These are phyloP conservation scores for Chrysogorgia sp. DNA, from an alignment of 92 coral and sea anemone genomes.

Conservation along the genomic window DNA sequence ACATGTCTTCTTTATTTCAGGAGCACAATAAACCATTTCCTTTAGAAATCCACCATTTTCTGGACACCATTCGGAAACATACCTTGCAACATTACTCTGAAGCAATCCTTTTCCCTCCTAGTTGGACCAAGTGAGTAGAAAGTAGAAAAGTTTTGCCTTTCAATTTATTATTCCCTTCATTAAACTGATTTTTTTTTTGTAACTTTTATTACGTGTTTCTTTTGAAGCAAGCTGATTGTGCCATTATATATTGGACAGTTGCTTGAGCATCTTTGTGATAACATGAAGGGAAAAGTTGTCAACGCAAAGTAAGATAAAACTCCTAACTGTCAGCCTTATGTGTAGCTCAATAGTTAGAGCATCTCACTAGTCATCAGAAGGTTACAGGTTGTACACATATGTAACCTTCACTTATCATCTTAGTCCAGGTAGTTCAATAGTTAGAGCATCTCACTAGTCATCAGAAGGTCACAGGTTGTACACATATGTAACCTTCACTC, in stretches of 20 bases:
- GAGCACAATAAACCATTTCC: constrained; percentile 81
- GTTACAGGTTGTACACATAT: too few species aligned
- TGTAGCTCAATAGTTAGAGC: too few species aligned
- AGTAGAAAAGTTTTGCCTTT: not conserved
- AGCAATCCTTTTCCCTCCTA: constrained; percentile 52
- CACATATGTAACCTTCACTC: too few species aligned
- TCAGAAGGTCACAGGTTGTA: too few species aligned
- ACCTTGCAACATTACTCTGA: constrained; percentile 68
- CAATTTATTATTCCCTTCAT: too few species aligned
- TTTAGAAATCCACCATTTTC: constrained; percentile 52
- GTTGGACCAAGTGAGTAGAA: constrained; percentile 24
- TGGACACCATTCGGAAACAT: constrained; percentile 72
- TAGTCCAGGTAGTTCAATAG: too few species aligned
- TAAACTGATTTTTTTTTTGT: too few species aligned
- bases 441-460: too few species aligned
- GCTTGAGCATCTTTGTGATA: constrained; percentile 65
- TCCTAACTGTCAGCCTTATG: too few species aligned
- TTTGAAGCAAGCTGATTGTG: constrained; percentile 63
- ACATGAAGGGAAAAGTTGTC: constrained; percentile 64
- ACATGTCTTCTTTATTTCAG: constrained; percentile 52
- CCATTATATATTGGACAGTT: constrained; percentile 71
- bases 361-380: too few species aligned
- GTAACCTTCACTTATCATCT: too few species aligned
- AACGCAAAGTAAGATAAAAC: constrained; percentile 58
- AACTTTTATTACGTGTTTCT: not conserved